A percentile compares a stretch with the other conserved stretches of the same genome.
Conservation (phyloP, 2,113 vertebrate genomes). For the Xiphophorus couchianus region DNA sequence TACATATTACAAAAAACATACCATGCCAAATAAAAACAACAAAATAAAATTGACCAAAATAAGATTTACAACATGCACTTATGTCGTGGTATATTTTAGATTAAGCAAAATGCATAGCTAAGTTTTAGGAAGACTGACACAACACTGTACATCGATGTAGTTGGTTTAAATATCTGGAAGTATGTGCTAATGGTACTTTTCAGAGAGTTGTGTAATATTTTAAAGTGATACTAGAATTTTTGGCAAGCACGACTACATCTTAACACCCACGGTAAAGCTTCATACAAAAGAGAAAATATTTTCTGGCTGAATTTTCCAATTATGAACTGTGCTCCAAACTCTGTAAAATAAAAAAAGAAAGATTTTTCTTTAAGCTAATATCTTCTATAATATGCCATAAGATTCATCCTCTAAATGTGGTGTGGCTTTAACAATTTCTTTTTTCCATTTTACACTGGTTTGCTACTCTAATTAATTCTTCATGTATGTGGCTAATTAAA, state of each 20-base stretch:
- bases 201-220: constrained; percentile 19
- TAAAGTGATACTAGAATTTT: constrained; percentile 8
- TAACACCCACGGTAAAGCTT: constrained; percentile 3
- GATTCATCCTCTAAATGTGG: neutral
- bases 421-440: neutral
- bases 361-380: no score
- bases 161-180: constrained; percentile 5
- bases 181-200: constrained; percentile 9
- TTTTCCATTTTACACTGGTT: neutral
- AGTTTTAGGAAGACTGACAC: neutral
- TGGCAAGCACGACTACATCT: constrained; percentile 34
- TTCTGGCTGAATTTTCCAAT: constrained; percentile 34
- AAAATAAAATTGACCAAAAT: neutral
- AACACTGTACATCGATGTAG: neutral
- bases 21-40: neutral
- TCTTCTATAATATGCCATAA: neutral
- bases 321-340: constrained; percentile 29
- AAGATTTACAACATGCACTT: neutral
- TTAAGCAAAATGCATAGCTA: neutral
- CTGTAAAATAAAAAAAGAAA: neutral
- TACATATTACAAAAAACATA: no score
- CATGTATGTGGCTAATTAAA: constrained; percentile 15
- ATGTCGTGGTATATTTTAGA: neutral
- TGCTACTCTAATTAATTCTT: neutral
- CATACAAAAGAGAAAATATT: constrained; percentile 24